Evolutionary conservation across 2,113 vertebrate genomes (phyloP).

Genomic region (Menidia beryllina): DNA sequence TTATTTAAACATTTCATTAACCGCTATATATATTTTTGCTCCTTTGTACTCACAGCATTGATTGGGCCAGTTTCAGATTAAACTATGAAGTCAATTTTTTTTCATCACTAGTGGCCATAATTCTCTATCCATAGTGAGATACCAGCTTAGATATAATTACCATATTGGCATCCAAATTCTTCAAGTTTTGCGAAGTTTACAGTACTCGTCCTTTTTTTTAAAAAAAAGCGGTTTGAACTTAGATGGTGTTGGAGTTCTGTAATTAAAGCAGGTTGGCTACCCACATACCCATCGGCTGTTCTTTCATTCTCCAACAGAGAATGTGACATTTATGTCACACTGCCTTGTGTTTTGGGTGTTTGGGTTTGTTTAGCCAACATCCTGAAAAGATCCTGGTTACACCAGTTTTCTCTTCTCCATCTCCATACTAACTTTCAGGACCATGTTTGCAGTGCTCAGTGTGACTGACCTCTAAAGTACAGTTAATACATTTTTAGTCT

Average conservation of each 20-base stretch:
- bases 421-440: neutral
- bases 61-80: neutral
- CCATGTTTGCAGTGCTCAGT: neutral
- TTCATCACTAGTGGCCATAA: neutral
- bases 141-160: constrained; percentile 13
- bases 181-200: no score
- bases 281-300: neutral
- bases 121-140: neutral
- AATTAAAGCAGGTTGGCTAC: no score
- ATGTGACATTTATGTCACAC: neutral
- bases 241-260: no score
- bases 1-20: no score
- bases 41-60: neutral
- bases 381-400: neutral
- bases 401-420: neutral
- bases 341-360: neutral
- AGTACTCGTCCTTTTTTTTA: no score
- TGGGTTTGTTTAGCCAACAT: neutral
- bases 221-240: no score
- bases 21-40: no score
- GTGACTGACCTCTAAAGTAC: neutral
- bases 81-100: constrained; percentile 8
- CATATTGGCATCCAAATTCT: no score
- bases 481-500: neutral
- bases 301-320: neutral